Evolutionary conservation across 2,113 vertebrate species (phyloP), one percentile per base, ranked within the genome.

Genomic region (Platycercus adscitus): DNA sequence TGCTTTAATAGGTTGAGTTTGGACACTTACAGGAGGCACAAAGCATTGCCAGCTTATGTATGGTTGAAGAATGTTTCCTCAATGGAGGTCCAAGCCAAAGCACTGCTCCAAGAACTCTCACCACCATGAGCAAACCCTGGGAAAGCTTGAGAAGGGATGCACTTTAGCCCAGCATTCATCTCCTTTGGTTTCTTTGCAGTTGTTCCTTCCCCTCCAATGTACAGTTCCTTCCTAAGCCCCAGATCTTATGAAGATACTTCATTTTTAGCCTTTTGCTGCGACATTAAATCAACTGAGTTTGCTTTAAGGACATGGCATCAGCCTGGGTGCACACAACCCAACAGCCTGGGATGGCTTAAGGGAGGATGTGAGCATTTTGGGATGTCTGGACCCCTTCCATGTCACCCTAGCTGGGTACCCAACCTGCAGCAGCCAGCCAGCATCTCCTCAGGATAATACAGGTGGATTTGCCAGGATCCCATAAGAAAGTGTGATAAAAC

Each of bases 131-230:
- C 13, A 83, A 44, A 81, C 20, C 33, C 33, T 46, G 39, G 28
- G 39, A 43, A 29, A 55, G 29, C 43, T 63, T 0, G 0, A 46
- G 80, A 58, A 61, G 31, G 23, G 41, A 23, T 18, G 7, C 2
- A 16, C 10, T 72, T 76, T 14, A 55, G 46, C 39, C 10, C 52
- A 37, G 23, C 9, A 24, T 50, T 68, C 53, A 64, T 29, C n/a
- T 78, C n/a, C 47, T 60, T 49, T 71, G 35, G 37, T 25, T 69
- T 21, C 53, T 75, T 39, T 76, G 15, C 12, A 44, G n/a, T 46
- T 87, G 21, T 33, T 85, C 29, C 25, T 87, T 63, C 25, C 43
- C 71, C 37, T 68, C 23, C 24, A 18, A 70, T 13, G 19, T 1
- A 15, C 6, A 82, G 39, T 4, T 68, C 23, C 13, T 80, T 77